Evolutionary conservation across 2,888 invertebrate species (phyloP).

Genomic region (Meandrusa payeni): DNA sequence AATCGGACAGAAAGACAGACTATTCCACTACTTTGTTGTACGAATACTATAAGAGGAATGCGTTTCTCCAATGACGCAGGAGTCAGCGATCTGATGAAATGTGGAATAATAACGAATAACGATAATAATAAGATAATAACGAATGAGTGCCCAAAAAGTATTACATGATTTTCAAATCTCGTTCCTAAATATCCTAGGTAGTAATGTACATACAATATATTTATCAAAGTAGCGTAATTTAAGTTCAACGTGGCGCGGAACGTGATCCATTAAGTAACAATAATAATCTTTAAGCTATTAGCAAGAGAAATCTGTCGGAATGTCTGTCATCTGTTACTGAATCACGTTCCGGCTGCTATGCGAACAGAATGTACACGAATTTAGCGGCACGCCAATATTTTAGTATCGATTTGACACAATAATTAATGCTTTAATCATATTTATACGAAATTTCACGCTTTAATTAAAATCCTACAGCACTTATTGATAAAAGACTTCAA

Average conservation of each 20-base stretch:
- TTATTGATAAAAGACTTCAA: too few species aligned
- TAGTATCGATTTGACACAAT: conserved; percentile 18
- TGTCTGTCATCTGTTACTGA: conserved; percentile 23
- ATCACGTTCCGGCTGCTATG: conserved; percentile 15
- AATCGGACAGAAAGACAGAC: too few species aligned
- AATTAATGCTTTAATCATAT: conserved; percentile 19
- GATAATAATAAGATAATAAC: too few species aligned
- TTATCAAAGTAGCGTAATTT: not conserved
- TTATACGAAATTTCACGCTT: conserved; percentile 3
- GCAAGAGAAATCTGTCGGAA: conserved; percentile 19
- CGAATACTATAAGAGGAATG: too few species aligned
- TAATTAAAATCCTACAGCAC: conserved; percentile 9
- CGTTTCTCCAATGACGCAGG: too few species aligned
- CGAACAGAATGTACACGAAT: conserved; percentile 20
- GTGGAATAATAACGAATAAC: too few species aligned
- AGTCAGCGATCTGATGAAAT: too few species aligned
- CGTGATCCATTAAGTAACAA: conserved; percentile 4
- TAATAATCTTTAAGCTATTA: conserved; percentile 12
- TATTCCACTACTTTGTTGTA: too few species aligned
- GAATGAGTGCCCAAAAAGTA: too few species aligned
- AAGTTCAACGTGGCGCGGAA: not conserved
- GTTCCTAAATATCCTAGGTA: too few species aligned
- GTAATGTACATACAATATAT: too few species aligned
- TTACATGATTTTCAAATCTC: too few species aligned
- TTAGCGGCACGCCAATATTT: conserved; percentile 15